Percentiles rank a stretch among this genome's conserved stretches.
Evolutionary conservation across 2,113 vertebrate species (phyloP).

Genomic region (Hippocampus mohnikei): DNA sequence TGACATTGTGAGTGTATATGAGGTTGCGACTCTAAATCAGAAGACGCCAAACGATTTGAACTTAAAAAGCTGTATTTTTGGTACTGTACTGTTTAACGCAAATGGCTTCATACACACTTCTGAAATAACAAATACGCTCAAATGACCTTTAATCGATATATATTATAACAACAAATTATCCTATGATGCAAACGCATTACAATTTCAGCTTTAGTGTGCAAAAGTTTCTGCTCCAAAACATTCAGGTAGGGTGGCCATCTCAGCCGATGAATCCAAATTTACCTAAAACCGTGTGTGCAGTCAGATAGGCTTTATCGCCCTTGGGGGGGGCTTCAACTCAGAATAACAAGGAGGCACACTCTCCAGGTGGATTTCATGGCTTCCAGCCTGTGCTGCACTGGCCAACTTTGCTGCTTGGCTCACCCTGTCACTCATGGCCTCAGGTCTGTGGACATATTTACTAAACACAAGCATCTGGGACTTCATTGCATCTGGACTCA

Average conservation of each 20-base stretch:
- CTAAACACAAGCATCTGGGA: constrained; percentile 71
- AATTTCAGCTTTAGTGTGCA: too few species aligned
- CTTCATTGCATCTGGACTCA: constrained; percentile 44
- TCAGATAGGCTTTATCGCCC: neutral
- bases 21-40: too few species aligned
- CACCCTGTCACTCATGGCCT: constrained; percentile 32
- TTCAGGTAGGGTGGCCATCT: neutral
- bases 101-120: too few species aligned
- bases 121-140: too few species aligned
- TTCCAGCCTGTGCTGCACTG: constrained; percentile 30
- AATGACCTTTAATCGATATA: too few species aligned
- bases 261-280: neutral
- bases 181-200: too few species aligned
- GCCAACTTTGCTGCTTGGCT: constrained; percentile 16
- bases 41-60: too few species aligned
- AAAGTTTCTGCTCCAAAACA: neutral
- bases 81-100: too few species aligned
- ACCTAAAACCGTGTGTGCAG: neutral
- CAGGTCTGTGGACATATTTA: constrained; percentile 63
- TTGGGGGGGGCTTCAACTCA: neutral
- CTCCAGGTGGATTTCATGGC: constrained; percentile 51
- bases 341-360: constrained; percentile 19
- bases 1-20: too few species aligned
- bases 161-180: too few species aligned
- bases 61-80: too few species aligned